These are phyloP conservation scores for Channa striata DNA, from an alignment of 2,797 vertebrate genomes.

Conservation along the genomic window DNA sequence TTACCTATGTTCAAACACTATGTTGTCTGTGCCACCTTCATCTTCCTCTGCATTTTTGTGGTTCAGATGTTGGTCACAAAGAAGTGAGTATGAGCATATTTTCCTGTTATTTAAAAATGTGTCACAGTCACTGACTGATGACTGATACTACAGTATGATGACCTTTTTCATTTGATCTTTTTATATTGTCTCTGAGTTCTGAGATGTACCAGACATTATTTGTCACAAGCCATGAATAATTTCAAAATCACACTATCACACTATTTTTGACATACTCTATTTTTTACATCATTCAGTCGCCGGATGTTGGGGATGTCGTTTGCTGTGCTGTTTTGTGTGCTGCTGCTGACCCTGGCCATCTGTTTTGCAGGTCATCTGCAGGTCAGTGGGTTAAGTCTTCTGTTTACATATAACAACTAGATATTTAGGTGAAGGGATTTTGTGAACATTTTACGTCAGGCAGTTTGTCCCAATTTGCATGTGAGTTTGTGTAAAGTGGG, in stretches of 20 bases:
- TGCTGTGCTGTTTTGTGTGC: constrained; percentile 85
- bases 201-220: not conserved
- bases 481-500: constrained; percentile 3
- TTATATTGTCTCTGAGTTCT: not conserved
- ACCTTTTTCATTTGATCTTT: not conserved
- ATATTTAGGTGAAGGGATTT: not conserved
- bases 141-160: not conserved
- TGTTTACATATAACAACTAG: constrained; percentile 4
- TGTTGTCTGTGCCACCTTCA: constrained; percentile 89
- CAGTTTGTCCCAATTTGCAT: constrained; percentile 1
- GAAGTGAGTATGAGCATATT: constrained; percentile 82
- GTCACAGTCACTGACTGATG: not conserved
- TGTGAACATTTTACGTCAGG: not conserved
- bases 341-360: constrained; percentile 86
- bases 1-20: constrained; percentile 91
- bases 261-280: constrained; percentile 7
- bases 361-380: constrained; percentile 89
- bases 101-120: not conserved
- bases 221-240: not conserved
- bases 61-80: constrained; percentile 90
- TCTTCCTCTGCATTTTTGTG: constrained; percentile 93
- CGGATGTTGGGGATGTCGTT: constrained; percentile 85
- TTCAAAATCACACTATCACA: constrained; percentile 4
- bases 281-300: constrained; percentile 75
- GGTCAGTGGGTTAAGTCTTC: constrained; percentile 84